phyloP scores from a whole-genome alignment of 2,888 invertebrate species.

The Congeria kusceri region DNA sequence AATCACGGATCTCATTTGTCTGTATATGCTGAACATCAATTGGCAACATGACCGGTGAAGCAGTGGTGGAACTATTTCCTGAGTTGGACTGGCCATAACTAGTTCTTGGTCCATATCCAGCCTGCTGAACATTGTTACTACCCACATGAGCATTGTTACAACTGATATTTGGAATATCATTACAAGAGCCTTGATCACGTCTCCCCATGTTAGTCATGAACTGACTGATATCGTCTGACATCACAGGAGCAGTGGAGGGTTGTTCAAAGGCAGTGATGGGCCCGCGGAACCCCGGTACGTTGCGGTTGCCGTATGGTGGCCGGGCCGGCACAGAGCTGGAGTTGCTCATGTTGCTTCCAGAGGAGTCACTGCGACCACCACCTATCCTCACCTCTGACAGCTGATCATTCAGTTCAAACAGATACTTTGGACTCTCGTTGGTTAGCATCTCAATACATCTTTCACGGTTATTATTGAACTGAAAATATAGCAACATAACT shows the following conservation, averaged over 20 bases:
- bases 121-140: conserved; percentile 24
- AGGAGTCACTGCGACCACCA: conserved; percentile 69
- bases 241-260: conserved; percentile 56
- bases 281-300: conserved; percentile 61
- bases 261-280: conserved; percentile 48
- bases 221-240: conserved; percentile 63
- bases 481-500: conserved; percentile 44
- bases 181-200: conserved; percentile 21
- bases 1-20: conserved; percentile 29
- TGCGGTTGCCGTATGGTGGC: conserved; percentile 42
- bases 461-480: conserved; percentile 78
- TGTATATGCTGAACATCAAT: conserved; percentile 62
- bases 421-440: conserved; percentile 71
- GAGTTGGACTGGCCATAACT: conserved; percentile 43
- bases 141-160: conserved; percentile 45
- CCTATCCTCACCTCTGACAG: conserved; percentile 45
- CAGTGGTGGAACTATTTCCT: conserved; percentile 40
- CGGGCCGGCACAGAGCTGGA: conserved; percentile 67
- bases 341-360: conserved; percentile 70
- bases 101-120: conserved; percentile 19
- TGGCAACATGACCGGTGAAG: conserved; percentile 40
- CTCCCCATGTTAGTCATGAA: conserved; percentile 50
- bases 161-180: conserved; percentile 60
- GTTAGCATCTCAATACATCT: conserved; percentile 77
- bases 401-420: conserved; percentile 47